Percentiles rank a stretch among this genome's conserved stretches.
These are phyloP conservation scores for Xestia rhomboidea DNA, from an alignment of 2,888 invertebrate genomes.

Conservation along the genomic window DNA sequence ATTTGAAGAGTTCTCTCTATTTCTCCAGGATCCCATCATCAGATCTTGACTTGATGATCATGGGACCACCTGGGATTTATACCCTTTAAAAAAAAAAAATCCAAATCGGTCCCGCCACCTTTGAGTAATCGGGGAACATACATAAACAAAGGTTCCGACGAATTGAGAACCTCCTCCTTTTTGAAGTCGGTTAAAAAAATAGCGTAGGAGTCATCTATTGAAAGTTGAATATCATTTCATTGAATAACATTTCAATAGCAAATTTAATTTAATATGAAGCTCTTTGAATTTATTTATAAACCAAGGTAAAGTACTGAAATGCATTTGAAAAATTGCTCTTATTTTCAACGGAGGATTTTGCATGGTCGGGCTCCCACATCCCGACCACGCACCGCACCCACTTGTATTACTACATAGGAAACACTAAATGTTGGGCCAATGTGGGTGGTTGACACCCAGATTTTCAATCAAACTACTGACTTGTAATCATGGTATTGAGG, in stretches of 20 bases:
- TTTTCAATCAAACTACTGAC: conserved; percentile 13
- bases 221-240: neutral
- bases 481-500: neutral
- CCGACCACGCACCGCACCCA: conserved; percentile 1
- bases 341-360: neutral
- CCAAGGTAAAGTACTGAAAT: conserved; percentile 23
- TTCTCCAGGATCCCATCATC: too few relatives aligned
- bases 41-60: too few relatives aligned
- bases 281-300: neutral
- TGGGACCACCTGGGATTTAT: too few relatives aligned
- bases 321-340: conserved; percentile 12
- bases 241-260: neutral
- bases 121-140: too few relatives aligned
- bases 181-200: too few relatives aligned
- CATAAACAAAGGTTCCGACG: too few relatives aligned
- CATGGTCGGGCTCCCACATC: conserved; percentile 8
- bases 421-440: neutral
- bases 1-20: too few relatives aligned
- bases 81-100: too few relatives aligned
- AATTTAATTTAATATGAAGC: neutral
- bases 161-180: too few relatives aligned
- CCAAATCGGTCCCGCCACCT: too few relatives aligned
- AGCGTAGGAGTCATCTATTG: neutral
- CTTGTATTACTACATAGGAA: neutral
- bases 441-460: neutral